These are phyloP conservation scores for Timandra comae DNA, from an alignment of 2,888 invertebrate genomes.

Conservation along the genomic window DNA sequence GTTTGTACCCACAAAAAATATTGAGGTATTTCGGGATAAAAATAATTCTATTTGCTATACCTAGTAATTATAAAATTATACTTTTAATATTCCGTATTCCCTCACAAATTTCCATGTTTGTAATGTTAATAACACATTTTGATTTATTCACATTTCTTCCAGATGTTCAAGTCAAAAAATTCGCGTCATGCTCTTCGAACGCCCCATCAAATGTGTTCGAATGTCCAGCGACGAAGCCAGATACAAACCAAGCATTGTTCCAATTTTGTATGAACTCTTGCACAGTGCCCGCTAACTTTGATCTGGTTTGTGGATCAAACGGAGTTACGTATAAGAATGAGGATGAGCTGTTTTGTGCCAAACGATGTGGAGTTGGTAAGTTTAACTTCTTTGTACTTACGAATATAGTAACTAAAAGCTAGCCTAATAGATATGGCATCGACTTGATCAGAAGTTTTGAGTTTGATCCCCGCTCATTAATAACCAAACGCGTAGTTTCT, in stretches of 20 bases:
- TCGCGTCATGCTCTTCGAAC: not conserved
- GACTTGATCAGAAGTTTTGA: not conserved
- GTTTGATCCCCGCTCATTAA: not conserved
- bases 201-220: not conserved
- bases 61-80: too few species aligned
- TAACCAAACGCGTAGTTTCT: not conserved
- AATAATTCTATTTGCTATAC: too few species aligned
- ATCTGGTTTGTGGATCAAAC: conserved; percentile 23
- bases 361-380: conserved; percentile 28
- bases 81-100: not conserved
- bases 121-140: not conserved
- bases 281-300: too few species aligned
- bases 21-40: too few species aligned
- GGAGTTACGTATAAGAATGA: conserved; percentile 21
- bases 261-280: too few species aligned
- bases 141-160: not conserved
- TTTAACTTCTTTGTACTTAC: too few species aligned
- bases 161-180: not conserved
- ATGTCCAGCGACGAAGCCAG: not conserved
- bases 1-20: too few species aligned
- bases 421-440: not conserved
- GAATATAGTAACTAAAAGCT: too few species aligned
- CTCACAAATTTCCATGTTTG: not conserved
- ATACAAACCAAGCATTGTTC: not conserved
- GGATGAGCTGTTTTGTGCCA: conserved; percentile 16